Base-by-base conservation (phyloP, 92 coral and sea anemone genomes). In the Palythoa heliodiscus region DNA sequence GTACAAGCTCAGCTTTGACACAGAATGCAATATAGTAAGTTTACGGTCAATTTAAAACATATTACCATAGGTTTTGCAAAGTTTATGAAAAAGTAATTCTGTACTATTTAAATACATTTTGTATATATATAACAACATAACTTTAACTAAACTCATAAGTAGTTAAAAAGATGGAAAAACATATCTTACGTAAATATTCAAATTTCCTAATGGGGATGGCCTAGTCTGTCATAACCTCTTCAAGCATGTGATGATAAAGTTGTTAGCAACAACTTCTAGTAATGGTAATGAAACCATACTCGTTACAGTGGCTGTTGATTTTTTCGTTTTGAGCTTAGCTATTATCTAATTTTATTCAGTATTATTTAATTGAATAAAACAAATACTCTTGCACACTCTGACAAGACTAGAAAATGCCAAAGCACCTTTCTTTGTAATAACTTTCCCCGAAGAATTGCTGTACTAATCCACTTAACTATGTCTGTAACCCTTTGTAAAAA, bases 1-100 rank as follows among this genome's bases (percentile, higher is more conserved):
- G 17, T 75, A 75, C 61, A 50, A 52, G 63, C 79, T 52, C 14
- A 22, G 38, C n/a, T 75, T 75, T 22, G 79, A 52, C 39, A 11
- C 48, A 19, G 63, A 52, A 48, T 38, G 79, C 19, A 52, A 75
- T 7, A 20, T 14, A 1, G 79, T 75, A 75, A 75, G 79, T 61
- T 15, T 61, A 61, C 20, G 3, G 68, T 61, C 4, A 19, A 61
- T 0, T 17, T 61, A 2, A 15, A 61, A 19, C 23, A 61, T 17
- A 61, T 61, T 3, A 15, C n/a, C 3, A 19, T 15, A 61, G 8
- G 8, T 61, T 61, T 61, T 11, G 61, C 23, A 61, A 61, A 61
- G 23, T 61, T 61, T 61, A 61, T 6, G 0, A 61, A 20, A 17
- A 19, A 61, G 3, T 16, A 4, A 14, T 7, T 16, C 68, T 61